Evolutionary conservation across 2,888 invertebrate species (phyloP).

Genomic region (Hyposoter dolosus): DNA sequence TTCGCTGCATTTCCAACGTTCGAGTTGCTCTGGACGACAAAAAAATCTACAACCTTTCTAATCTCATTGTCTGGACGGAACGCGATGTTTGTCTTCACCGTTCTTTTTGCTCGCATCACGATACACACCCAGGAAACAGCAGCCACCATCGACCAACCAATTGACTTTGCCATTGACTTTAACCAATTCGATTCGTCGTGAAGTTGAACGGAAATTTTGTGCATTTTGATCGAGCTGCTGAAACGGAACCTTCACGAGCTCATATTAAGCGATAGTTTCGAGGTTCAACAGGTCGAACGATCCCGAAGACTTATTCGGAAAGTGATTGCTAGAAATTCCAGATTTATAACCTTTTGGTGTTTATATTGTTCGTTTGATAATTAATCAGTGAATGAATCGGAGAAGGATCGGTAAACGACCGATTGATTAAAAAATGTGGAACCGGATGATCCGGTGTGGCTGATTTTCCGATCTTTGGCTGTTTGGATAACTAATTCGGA

Average conservation of each 20-base stretch:
- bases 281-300: not conserved
- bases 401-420: conserved; percentile 12
- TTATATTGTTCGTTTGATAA: not conserved
- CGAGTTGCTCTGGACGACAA: conserved; percentile 1
- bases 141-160: not conserved
- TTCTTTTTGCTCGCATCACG: conserved; percentile 12
- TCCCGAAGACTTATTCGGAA: not conserved
- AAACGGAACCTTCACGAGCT: not conserved
- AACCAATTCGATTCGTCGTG: not conserved
- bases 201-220: conserved; percentile 1
- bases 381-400: not conserved
- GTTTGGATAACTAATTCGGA: not conserved
- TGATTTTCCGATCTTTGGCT: conserved; percentile 27
- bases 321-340: not conserved
- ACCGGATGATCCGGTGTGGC: conserved; percentile 15
- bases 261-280: not conserved
- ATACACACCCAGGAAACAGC: conserved; percentile 1
- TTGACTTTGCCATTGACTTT: too few relatives aligned
- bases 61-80: conserved; percentile 50
- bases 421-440: conserved; percentile 53
- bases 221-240: not conserved
- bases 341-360: not conserved
- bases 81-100: conserved; percentile 1
- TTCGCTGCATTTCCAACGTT: conserved; percentile 12
- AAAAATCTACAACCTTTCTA: conserved; percentile 34